Conservation (phyloP, 2,888 invertebrate genomes). For the Lepidochitona cinerea region DNA sequence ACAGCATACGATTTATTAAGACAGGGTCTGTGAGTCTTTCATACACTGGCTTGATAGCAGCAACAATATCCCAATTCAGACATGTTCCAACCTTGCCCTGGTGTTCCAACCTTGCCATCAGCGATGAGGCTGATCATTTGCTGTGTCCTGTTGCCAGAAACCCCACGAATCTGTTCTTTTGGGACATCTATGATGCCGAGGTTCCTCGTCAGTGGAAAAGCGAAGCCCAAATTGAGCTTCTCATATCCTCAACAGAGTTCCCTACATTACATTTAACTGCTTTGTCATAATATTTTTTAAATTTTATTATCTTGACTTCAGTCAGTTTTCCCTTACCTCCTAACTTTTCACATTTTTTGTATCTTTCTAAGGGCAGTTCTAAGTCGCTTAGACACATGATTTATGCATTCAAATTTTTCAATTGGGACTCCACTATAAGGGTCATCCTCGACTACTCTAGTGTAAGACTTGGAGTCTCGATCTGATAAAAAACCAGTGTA, state of each 20-base stretch:
- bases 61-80: neutral
- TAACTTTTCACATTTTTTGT: neutral
- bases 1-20: neutral
- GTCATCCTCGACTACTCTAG: neutral
- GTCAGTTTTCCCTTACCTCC: neutral
- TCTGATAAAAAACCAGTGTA: neutral
- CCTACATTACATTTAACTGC: neutral
- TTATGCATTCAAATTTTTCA: neutral
- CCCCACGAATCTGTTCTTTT: neutral
- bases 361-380: neutral
- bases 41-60: neutral
- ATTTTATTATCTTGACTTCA: neutral
- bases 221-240: neutral
- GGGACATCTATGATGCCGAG: neutral
- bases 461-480: neutral
- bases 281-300: neutral
- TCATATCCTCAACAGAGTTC: neutral
- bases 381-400: neutral
- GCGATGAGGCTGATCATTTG: neutral
- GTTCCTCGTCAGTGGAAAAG: neutral
- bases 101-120: too few relatives aligned
- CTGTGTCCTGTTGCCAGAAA: neutral
- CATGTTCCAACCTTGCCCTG: neutral
- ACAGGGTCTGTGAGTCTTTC: neutral
- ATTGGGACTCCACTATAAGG: neutral